Evolutionary conservation across 2,888 invertebrate species (phyloP), one percentile per base, ranked within the genome.

Genomic region (Cancer borealis): DNA sequence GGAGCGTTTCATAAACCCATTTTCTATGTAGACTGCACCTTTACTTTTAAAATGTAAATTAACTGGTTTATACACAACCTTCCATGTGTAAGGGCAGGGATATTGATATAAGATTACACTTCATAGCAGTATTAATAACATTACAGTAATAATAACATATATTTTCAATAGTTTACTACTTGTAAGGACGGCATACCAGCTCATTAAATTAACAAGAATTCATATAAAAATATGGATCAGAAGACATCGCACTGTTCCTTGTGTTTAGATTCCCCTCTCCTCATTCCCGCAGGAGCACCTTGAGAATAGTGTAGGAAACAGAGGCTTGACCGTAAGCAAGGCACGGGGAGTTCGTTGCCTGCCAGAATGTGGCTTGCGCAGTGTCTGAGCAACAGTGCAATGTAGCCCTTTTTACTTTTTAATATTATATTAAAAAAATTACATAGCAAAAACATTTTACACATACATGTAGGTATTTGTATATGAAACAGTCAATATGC

Each of bases 261-360:
- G 93, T 94, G 94, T 94, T 94, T 94, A 88, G 91, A 91, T 66
- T 95, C 92, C 93, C 93, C 93, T 93, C 92, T 93, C 90, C 92
- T 94, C 95, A 95, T 93, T 95, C 95, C 91, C 90, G 91, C 88
- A 66, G 88, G 95, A 95, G 93, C 95, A 95, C 95, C 95, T 93
- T 95, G 93, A 93, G 93, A 95, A 95, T 93, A 93, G 60, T 66
- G 91, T 95, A 95, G 95, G 95, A 95, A 95, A 95, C 95, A 92
- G 93, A 95, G 93, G 93, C 93, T 94, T 95, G 92, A 95, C 95
- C 92, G 89, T 91, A 93, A 93, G 95, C 95, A 95, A 95, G 95
- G 95, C 95, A 95, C 95, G 92, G 91, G 94, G 93, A 95, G 95
- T 95, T 95, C 95, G 95, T 95, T 95, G 95, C 95, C 95, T 95